phyloP scores from a whole-genome alignment of 2,888 invertebrate genomes.

The Colostygia pectinataria region DNA sequence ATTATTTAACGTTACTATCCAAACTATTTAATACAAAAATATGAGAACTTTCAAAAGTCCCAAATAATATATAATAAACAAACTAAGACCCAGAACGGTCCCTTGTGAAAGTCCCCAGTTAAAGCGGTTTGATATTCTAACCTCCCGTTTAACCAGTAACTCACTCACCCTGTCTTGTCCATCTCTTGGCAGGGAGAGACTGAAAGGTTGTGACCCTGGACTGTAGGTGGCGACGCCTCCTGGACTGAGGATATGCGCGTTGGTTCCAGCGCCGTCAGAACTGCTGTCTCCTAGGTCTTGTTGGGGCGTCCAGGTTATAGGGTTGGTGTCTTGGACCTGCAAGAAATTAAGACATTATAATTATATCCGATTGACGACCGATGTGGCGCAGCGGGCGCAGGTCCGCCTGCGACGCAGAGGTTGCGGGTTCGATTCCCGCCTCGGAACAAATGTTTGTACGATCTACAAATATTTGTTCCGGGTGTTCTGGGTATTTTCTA shows the following conservation, averaged over 20 bases:
- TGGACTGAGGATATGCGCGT: conserved; percentile 31
- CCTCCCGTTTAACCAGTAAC: conserved; percentile 54
- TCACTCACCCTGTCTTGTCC: conserved; percentile 65
- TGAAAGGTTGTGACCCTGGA: conserved; percentile 86
- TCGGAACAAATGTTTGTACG: no score
- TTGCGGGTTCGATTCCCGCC: no score
- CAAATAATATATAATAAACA: neutral
- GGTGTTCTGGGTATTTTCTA: no score
- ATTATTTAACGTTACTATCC: conserved; percentile 62
- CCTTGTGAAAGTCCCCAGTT: conserved; percentile 14
- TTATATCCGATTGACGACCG: no score
- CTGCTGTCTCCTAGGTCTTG: conserved; percentile 90
- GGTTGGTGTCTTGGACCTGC: conserved; percentile 44
- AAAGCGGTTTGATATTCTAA: conserved; percentile 40
- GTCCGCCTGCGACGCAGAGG: no score
- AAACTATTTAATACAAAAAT: no score
- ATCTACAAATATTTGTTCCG: no score
- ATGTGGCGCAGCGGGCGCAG: no score
- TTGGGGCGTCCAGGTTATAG: conserved; percentile 89
- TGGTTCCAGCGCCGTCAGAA: conserved; percentile 68
- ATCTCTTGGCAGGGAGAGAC: conserved; percentile 89
- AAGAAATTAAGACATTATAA: neutral
- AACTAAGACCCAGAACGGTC: conserved; percentile 1
- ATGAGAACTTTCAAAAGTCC: neutral
- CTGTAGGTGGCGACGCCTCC: conserved; percentile 61